These are phyloP conservation scores for Lysandra bellargus DNA, from an alignment of 2,888 invertebrate genomes.

Conservation along the genomic window DNA sequence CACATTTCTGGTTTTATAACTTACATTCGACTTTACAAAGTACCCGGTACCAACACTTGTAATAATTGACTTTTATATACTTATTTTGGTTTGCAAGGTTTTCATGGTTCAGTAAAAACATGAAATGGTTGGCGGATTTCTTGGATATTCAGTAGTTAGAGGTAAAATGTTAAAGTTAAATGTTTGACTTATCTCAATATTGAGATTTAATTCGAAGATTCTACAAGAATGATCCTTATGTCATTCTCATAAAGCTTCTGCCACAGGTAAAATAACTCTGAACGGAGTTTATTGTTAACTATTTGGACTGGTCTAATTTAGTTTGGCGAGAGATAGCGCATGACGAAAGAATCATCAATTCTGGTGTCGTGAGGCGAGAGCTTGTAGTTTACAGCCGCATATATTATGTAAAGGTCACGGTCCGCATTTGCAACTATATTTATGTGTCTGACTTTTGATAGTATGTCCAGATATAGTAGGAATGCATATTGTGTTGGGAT, in stretches of 20 bases:
- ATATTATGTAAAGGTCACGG: constrained; percentile 22
- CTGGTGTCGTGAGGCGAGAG: background rate
- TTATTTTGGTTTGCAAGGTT: background rate
- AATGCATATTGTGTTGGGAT: background rate
- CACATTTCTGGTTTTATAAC: too few relatives aligned
- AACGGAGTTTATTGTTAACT: background rate
- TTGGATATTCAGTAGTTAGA: background rate
- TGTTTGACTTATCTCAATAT: too few relatives aligned
- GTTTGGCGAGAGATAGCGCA: constrained; percentile 13
- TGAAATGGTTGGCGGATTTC: background rate
- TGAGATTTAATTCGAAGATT: background rate
- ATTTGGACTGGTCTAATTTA: background rate
- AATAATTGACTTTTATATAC: too few relatives aligned
- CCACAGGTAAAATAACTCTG: background rate
- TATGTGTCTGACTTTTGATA: background rate
- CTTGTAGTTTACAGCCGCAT: background rate
- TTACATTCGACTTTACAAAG: too few relatives aligned
- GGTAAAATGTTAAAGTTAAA: background rate
- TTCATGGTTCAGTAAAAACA: background rate
- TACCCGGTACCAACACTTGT: too few relatives aligned
- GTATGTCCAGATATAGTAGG: background rate
- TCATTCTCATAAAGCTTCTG: background rate
- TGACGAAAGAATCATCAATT: constrained; percentile 18
- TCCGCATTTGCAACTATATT: background rate
- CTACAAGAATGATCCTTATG: background rate